Conservation (phyloP, 2,113 vertebrate genomes). For the Pipa parva region DNA sequence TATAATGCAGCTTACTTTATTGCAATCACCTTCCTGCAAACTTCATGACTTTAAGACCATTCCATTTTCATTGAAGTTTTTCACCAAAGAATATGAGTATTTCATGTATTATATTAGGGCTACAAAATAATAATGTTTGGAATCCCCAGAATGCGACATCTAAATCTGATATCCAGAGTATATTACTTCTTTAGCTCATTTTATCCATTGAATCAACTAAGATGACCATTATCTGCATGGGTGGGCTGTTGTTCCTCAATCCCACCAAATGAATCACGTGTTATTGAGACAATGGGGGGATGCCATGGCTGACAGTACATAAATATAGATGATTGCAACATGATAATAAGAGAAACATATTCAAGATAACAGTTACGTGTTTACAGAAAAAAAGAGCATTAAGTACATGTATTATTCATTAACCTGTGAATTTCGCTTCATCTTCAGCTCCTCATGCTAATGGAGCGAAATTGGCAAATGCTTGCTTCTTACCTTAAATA, state of each 20-base stretch:
- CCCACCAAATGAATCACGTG: background rate
- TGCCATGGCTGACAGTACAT: background rate
- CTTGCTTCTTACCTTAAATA: slow-evolving; percentile 41
- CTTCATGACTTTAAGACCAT: too few species aligned
- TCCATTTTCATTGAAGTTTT: too few species aligned
- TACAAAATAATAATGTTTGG: background rate
- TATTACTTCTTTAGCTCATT: background rate
- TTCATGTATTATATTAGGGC: too few species aligned
- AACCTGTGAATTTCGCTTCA: slow-evolving; percentile 17
- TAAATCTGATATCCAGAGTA: background rate
- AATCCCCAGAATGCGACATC: background rate
- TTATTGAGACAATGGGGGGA: background rate
- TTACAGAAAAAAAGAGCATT: slow-evolving; percentile 36
- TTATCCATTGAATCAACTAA: background rate
- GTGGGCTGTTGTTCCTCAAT: background rate
- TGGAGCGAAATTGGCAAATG: slow-evolving; percentile 45
- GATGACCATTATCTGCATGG: slow-evolving; percentile 26
- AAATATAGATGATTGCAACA: background rate
- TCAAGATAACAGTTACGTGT: slow-evolving; percentile 22
- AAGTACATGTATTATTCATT: slow-evolving; percentile 26
- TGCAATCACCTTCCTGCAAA: too few species aligned
- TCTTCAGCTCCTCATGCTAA: slow-evolving; percentile 42
- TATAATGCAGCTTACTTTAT: too few species aligned
- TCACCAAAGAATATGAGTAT: too few species aligned
- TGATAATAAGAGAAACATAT: slow-evolving; percentile 20